Conservation (phyloP, 2,113 vertebrate genomes). For the Apodemus speciosus region DNA sequence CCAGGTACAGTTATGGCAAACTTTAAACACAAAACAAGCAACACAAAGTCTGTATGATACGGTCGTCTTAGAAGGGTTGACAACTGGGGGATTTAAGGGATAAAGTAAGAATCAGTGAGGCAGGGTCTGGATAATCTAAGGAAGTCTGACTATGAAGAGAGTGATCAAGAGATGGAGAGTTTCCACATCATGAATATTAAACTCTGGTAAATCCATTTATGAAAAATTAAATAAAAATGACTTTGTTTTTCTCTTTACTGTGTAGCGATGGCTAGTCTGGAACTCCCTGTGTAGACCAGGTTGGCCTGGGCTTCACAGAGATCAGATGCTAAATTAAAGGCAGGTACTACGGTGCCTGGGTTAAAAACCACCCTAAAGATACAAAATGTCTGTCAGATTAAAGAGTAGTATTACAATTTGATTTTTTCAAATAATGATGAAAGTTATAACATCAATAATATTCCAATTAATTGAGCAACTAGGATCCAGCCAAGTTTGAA, state of each 20-base stretch:
- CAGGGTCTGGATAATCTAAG: not conserved
- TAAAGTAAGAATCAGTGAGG: not conserved
- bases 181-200: conserved; percentile 3
- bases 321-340: not conserved
- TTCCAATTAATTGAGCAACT: not conserved
- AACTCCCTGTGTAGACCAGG: not conserved
- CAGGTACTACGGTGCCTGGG: not conserved
- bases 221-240: not conserved
- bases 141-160: not conserved
- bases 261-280: not conserved
- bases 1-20: not conserved
- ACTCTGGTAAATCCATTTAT: not conserved
- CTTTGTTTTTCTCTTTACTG: no score
- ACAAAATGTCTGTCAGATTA: not conserved
- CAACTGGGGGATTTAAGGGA: not conserved
- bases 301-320: not conserved
- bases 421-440: not conserved
- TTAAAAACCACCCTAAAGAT: not conserved
- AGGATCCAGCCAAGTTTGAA: not conserved
- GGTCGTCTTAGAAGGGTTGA: not conserved
- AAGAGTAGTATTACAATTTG: not conserved
- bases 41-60: not conserved
- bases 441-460: not conserved
- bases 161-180: not conserved
- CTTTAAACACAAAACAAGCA: not conserved